Conservation (phyloP, 2,888 invertebrate species). For the Thymelicus lineola region DNA sequence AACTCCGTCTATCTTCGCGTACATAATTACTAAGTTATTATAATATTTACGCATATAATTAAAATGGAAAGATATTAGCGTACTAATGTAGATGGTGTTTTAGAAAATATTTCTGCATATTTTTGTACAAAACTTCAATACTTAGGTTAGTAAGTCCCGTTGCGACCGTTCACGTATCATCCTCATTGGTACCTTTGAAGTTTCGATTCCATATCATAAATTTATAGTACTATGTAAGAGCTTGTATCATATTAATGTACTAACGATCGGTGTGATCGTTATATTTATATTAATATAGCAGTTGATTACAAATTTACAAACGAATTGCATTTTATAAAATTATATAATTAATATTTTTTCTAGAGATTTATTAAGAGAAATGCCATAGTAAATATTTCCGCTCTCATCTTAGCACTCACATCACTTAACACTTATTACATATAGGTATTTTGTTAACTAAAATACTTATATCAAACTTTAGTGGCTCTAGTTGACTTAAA, state of each 20-base stretch:
- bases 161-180: slow-evolving; percentile 58
- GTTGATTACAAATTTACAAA: slow-evolving; percentile 53
- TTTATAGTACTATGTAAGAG: slow-evolving; percentile 65
- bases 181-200: slow-evolving; percentile 64
- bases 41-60: slow-evolving; percentile 48
- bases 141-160: slow-evolving; percentile 53
- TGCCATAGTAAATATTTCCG: slow-evolving; percentile 48
- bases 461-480: neutral
- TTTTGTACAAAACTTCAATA: slow-evolving; percentile 72
- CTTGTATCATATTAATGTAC: slow-evolving; percentile 67
- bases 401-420: slow-evolving; percentile 40
- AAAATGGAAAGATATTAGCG: slow-evolving; percentile 49
- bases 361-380: slow-evolving; percentile 62
- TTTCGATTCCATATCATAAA: slow-evolving; percentile 75
- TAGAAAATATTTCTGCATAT: slow-evolving; percentile 69
- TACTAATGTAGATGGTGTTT: slow-evolving; percentile 55
- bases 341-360: slow-evolving; percentile 68
- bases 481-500: slow-evolving; percentile 2
- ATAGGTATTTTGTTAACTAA: neutral
- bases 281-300: slow-evolving; percentile 57
- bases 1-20: slow-evolving; percentile 46
- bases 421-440: slow-evolving; percentile 2
- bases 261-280: slow-evolving; percentile 52
- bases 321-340: slow-evolving; percentile 50
- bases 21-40: slow-evolving; percentile 46